Conservation (phyloP, 2,797 vertebrate genomes). For the Bufotes viridis region DNA sequence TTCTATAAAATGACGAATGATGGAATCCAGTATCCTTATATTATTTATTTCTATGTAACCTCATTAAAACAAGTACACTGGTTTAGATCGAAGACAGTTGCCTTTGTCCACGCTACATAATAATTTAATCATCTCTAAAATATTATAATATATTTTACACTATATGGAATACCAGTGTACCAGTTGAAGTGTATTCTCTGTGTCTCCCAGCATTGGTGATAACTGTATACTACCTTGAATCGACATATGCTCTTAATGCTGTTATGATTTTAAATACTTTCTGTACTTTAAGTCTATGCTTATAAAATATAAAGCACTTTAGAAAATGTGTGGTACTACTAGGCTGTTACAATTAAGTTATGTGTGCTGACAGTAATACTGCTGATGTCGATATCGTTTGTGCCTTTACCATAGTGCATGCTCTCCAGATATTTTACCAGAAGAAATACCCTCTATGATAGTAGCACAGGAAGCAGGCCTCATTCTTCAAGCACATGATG, state of each 20-base stretch:
- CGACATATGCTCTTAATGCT: background rate
- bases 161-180: background rate
- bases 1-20: background rate
- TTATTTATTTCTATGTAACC: background rate
- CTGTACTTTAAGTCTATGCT: background rate
- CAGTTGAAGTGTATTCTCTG: background rate
- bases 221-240: background rate
- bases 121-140: too few species aligned
- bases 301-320: slow-evolving; percentile 1
- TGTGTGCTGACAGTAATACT: background rate
- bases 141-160: background rate
- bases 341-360: background rate
- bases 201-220: background rate
- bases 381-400: background rate
- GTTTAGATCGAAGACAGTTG: background rate
- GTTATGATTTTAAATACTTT: background rate
- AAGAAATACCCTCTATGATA: background rate
- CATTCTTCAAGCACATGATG: background rate
- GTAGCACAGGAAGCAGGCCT: background rate
- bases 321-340: background rate
- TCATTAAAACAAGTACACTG: background rate
- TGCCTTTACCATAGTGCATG: background rate
- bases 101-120: background rate
- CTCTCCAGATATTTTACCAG: background rate
- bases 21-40: background rate